Percentiles rank a stretch among this genome's conserved stretches.
Evolutionary conservation across 2,888 invertebrate genomes (phyloP).

Genomic region (Leptopilina drosophilae): DNA sequence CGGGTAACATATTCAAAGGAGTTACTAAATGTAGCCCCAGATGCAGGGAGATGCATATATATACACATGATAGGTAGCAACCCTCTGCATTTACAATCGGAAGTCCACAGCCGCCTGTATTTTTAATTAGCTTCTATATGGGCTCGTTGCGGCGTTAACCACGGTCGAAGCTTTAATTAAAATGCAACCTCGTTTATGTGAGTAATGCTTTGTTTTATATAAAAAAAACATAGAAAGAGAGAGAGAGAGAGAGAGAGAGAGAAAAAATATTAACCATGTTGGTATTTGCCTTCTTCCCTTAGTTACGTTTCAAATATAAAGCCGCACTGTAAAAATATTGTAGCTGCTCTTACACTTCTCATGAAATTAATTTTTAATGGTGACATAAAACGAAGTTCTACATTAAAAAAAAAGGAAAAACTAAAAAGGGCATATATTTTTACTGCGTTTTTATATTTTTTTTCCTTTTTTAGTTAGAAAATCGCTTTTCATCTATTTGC

Average conservation of each 20-base stretch:
- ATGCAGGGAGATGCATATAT: background rate
- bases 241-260: too few species aligned
- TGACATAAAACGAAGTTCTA: background rate
- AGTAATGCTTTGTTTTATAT: conserved; percentile 30
- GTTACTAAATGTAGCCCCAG: conserved; percentile 17
- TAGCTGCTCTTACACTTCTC: conserved; percentile 6
- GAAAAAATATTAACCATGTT: background rate
- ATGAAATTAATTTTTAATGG: background rate
- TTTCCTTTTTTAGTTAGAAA: too few species aligned
- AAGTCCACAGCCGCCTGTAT: conserved; percentile 33
- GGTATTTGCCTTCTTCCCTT: conserved; percentile 19
- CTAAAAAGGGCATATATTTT: too few species aligned
- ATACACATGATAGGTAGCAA: conserved; percentile 3
- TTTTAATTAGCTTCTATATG: conserved; percentile 36
- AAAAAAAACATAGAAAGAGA: background rate
- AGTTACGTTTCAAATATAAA: conserved; percentile 8
- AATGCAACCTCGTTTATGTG: conserved; percentile 29
- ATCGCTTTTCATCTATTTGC: too few species aligned
- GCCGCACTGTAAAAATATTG: conserved; percentile 4
- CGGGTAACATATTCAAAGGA: conserved; percentile 34
- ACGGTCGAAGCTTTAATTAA: conserved; percentile 37
- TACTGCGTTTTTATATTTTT: too few species aligned
- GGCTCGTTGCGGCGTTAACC: conserved; percentile 32
- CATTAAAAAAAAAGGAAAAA: background rate
- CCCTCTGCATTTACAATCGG: conserved; percentile 14